Base-by-base conservation (phyloP, 1,140 invertebrate genomes). In the Atta texana region DNA sequence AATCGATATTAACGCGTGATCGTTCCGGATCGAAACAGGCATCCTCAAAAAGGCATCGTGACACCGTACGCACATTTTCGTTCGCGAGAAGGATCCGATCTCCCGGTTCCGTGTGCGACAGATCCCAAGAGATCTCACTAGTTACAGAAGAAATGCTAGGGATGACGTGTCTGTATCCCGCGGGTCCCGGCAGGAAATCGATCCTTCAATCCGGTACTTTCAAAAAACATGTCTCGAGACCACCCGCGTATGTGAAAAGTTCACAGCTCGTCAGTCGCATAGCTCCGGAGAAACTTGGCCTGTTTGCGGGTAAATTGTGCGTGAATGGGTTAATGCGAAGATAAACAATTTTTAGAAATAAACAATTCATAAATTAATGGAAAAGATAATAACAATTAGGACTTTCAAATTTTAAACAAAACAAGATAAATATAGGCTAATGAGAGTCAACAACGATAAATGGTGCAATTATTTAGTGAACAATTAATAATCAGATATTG, bases 231-330 rank as follows among this genome's bases (percentile, higher is more conserved):
- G 61, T 88, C 75, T 53, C 21, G 5, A 61, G 90, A 91, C 91
- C 91, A 92, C 90, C 89, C 88, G 71, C 77, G 77, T 88, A 86
- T 89, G 91, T 92, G 90, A 92, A 92, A 92, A 89, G 12, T 87
- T 88, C 78, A 86, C 85, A 87, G 69, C 71, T 87, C 31, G 31
- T 34, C 8, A 82, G 76, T 64, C 28, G 16, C 7, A 63, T 57
- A 85, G 34, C 44, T 44, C 75, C 68, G 21, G 64, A 71, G 57
- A 64, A 21, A 28, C 6, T 21, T 14, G 49, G 7, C 16, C 8
- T 6, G 28, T 31, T 16, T 4, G 14, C 69, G n/a, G 34, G 21
- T 72, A 12, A 18, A 34, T 12, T 3, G 24, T 28, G 51, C 55
- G 55, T n/a, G 18, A 55, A 55, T 55, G 53, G 2, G 55, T 57